Percentiles rank a stretch among this genome's conserved stretches.
phyloP scores from a whole-genome alignment of 1,140 invertebrate species.

The Cherax destructor region DNA sequence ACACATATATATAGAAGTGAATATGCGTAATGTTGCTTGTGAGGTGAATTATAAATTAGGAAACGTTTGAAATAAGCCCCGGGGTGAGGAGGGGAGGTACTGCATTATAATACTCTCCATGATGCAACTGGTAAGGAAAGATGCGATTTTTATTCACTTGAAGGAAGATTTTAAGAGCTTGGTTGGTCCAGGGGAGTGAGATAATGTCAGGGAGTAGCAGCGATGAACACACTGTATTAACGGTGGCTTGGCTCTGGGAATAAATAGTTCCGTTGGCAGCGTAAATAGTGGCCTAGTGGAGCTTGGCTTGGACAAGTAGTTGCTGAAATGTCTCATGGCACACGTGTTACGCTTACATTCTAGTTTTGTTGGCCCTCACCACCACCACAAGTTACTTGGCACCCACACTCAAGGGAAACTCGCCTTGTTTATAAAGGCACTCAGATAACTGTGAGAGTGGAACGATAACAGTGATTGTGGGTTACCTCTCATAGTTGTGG shows the following conservation, averaged over 20 bases:
- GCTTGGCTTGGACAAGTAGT: not conserved
- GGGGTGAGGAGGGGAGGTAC: constrained; percentile 16
- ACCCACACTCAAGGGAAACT: not conserved
- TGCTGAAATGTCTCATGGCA: not conserved
- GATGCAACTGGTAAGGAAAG: not conserved
- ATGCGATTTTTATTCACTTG: not conserved
- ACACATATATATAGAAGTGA: too few species aligned
- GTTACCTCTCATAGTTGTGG: not conserved
- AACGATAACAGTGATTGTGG: not conserved
- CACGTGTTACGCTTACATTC: constrained; percentile 4
- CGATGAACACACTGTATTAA: not conserved
- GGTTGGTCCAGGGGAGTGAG: not conserved
- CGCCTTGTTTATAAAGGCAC: too few species aligned
- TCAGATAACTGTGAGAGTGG: not conserved
- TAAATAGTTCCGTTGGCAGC: constrained; percentile 6
- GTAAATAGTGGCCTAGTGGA: constrained; percentile 2
- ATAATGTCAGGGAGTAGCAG: not conserved
- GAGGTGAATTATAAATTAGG: constrained; percentile 7
- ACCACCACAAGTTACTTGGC: not conserved
- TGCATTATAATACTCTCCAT: not conserved
- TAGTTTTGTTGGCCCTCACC: not conserved
- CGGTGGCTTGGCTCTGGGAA: not conserved
- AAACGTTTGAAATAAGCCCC: constrained; percentile 37
- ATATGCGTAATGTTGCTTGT: too few species aligned
- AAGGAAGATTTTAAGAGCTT: not conserved